Evolutionary conservation across 2,888 invertebrate genomes (phyloP).

Genomic region (Ligdia adustata): DNA sequence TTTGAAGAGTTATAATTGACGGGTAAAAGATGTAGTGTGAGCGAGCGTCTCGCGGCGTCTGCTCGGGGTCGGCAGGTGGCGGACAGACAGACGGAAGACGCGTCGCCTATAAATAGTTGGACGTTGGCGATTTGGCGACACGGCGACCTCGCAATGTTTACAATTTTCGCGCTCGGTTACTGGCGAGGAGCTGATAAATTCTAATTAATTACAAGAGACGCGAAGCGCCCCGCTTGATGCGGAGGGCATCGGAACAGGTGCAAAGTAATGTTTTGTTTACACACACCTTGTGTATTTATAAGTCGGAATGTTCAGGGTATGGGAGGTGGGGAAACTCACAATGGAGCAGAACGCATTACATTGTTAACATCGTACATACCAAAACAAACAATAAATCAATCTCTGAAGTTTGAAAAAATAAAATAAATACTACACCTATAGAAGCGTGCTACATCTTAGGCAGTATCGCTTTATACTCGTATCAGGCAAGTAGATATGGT

Average conservation of each 20-base stretch:
- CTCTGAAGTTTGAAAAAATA: too few relatives aligned
- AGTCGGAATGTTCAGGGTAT: constrained; percentile 17
- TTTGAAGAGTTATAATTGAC: constrained; percentile 52
- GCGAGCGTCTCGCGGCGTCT: constrained; percentile 43
- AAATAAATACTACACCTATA: too few relatives aligned
- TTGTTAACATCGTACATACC: too few relatives aligned
- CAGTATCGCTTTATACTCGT: too few relatives aligned
- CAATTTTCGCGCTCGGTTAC: constrained; percentile 63
- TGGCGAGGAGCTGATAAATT: constrained; percentile 44
- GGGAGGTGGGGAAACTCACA: constrained; percentile 11
- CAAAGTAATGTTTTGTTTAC: constrained; percentile 35
- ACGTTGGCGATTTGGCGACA: constrained; percentile 75
- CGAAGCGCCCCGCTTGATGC: constrained; percentile 29
- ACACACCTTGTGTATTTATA: constrained; percentile 31
- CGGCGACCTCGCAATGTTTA: constrained; percentile 77
- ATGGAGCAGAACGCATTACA: too few relatives aligned
- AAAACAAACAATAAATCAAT: too few relatives aligned
- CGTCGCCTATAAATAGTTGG: constrained; percentile 70
- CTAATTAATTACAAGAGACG: constrained; percentile 38
- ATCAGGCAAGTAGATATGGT: too few relatives aligned
- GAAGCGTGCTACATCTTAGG: too few relatives aligned
- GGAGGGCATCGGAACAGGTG: constrained; percentile 37
- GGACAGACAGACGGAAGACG: constrained; percentile 79
- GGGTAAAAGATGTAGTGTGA: constrained; percentile 33
- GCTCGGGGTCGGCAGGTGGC: constrained; percentile 66